Evolutionary conservation across 2,888 invertebrate species (phyloP).

Genomic region (Leptopilina syphax): DNA sequence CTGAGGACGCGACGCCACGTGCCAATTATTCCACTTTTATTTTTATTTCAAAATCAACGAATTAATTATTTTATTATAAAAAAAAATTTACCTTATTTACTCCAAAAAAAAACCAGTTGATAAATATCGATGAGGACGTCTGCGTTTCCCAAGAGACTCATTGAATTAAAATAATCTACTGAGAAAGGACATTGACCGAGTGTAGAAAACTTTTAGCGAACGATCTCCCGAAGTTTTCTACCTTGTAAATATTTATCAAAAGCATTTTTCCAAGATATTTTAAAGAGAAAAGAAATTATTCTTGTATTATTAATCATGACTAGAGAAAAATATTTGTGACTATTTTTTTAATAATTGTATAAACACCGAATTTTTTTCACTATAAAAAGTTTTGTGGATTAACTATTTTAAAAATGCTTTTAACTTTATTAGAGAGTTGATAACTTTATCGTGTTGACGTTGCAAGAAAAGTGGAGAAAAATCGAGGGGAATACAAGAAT

Average conservation of each 20-base stretch:
- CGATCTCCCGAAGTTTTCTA: constrained; percentile 21
- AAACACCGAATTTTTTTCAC: neutral
- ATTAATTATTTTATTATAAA: neutral
- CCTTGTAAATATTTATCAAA: constrained; percentile 26
- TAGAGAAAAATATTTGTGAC: neutral
- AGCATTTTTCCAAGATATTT: constrained; percentile 16
- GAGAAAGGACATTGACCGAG: neutral
- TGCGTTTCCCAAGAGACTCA: neutral
- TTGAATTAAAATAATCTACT: constrained; percentile 2
- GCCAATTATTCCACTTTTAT: neutral
- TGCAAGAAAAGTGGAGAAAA: neutral
- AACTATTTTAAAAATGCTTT: neutral
- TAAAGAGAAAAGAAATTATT: neutral
- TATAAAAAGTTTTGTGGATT: neutral
- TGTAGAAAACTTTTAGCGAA: neutral
- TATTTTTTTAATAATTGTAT: neutral
- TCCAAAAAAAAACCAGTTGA: neutral
- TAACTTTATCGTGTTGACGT: constrained; percentile 16
- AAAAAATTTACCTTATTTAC: neutral
- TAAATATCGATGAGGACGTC: neutral
- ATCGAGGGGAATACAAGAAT: neutral
- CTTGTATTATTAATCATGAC: constrained; percentile 12
- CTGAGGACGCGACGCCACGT: constrained; percentile 16
- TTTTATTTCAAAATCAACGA: neutral
- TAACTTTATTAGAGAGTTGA: neutral